phyloP scores from a whole-genome alignment of 2,113 vertebrate species.

The Pipa parva region DNA sequence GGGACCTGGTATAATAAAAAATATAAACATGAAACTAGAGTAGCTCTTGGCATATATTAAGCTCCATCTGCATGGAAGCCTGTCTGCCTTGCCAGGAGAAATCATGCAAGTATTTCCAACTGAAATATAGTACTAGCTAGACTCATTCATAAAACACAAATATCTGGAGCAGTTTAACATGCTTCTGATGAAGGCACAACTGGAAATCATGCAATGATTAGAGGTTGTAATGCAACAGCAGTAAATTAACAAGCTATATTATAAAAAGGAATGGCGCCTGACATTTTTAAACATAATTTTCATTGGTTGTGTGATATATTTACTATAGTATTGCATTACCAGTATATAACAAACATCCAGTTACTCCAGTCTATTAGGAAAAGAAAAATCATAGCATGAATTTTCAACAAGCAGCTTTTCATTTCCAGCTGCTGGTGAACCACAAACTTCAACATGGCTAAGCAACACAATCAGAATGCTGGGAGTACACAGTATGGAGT shows the following conservation, averaged over 20 bases:
- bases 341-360: too few species aligned
- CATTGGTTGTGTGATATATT: too few species aligned
- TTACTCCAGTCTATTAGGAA: too few species aligned
- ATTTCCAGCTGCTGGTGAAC: too few species aligned
- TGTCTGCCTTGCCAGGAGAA: conserved; percentile 28
- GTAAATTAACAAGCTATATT: neutral
- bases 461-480: too few species aligned
- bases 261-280: neutral
- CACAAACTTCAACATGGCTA: too few species aligned
- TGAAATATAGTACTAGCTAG: conserved; percentile 16
- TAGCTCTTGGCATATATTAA: conserved; percentile 5
- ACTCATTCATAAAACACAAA: conserved; percentile 35
- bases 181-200: neutral
- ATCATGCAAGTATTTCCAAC: conserved; percentile 24
- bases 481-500: too few species aligned
- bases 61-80: conserved; percentile 14
- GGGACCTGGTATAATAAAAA: conserved; percentile 1
- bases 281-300: neutral
- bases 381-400: too few species aligned
- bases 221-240: neutral
- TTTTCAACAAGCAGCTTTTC: too few species aligned
- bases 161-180: conserved; percentile 15
- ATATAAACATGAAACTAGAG: neutral
- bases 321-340: too few species aligned
- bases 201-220: conserved; percentile 6